A percentile compares a stretch with the other conserved stretches of the same genome.
These are phyloP conservation scores for Anolis apletophallus DNA, from an alignment of 2,797 vertebrate species.

Conservation along the genomic window DNA sequence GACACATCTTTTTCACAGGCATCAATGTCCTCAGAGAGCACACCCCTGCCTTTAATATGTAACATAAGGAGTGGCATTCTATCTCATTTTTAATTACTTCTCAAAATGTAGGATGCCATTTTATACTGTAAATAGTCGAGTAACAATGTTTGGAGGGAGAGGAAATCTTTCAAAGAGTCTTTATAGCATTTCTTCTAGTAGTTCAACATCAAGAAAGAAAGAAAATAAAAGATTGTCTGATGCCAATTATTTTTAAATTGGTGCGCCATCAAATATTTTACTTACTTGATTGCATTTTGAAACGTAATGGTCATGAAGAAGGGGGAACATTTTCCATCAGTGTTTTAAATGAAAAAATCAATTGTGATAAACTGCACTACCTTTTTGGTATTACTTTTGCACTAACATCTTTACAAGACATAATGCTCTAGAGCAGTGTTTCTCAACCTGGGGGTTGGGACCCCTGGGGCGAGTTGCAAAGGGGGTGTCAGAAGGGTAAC, in stretches of 20 bases:
- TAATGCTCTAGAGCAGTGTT: no score
- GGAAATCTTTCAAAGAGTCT: conserved; percentile 32
- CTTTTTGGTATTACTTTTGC: conserved; percentile 39
- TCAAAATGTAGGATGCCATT: conserved; percentile 10
- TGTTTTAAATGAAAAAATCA: conserved; percentile 54
- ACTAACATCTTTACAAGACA: conserved; percentile 40
- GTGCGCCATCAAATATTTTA: conserved; percentile 56
- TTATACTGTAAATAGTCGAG: neutral
- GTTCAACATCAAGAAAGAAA: conserved; percentile 36
- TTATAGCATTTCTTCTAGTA: conserved; percentile 45
- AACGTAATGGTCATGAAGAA: conserved; percentile 53
- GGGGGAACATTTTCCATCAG: conserved; percentile 2
- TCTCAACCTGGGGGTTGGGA: no score
- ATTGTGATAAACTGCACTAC: conserved; percentile 55
- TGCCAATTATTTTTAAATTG: conserved; percentile 72
- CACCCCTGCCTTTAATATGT: conserved; percentile 5
- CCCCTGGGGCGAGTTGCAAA: no score
- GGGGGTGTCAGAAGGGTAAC: no score
- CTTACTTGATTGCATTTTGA: conserved; percentile 54
- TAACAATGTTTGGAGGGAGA: conserved; percentile 12
- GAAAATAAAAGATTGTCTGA: conserved; percentile 61
- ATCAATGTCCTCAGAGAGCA: neutral
- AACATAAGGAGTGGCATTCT: conserved; percentile 7
- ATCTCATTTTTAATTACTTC: conserved; percentile 19
- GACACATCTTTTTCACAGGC: neutral